Base-by-base conservation (phyloP, 2,888 invertebrate genomes). In the Hirtodrosophila alboralis region DNA sequence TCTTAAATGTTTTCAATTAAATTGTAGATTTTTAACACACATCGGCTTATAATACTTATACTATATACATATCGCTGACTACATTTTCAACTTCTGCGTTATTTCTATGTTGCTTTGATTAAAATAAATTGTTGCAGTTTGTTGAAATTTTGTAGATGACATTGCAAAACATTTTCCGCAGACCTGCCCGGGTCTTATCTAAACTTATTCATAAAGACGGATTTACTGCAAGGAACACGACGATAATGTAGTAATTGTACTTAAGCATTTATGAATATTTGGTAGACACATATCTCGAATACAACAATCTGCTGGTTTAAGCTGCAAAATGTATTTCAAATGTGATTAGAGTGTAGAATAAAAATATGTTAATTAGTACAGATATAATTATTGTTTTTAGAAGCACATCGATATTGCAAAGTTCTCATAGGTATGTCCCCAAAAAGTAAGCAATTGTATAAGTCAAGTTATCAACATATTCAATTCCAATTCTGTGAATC, bases 181-280 rank as follows among this genome's bases (percentile, higher is more conserved):
- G 45, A 36, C 31, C 13, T 38, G 4, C 9, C 36, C 31, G 9
- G 36, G 43, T 27, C 45, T 60, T 69, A 84, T 75, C 75, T 83
- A 69, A 73, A 63, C 63, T 86, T 84, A 84, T 78, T 16, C 38
- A 71, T 79, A 71, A 65, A 86, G 88, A 88, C 88, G 88, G 88
- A 88, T 83, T 87, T 63, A 75, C 81, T 83, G 74, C 76, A 81
- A 88, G 88, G 88, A 88, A 88, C 88, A 85, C 84, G 75, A 73
- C 67, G 59, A 77, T 62, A 65, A 75, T 72, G 60, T 65, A 59
- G 51, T 59, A 61, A 73, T 34, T 60, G 34, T 77, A 73, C 65
- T 80, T 70, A 70, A 68, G 56, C 43, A 27, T 63, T 57, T 57
- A 56, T 67, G 45, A 61, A 58, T 52, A 60, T 63, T 41, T 60